Base-by-base conservation (phyloP, 2,888 invertebrate genomes). In the Prosopocoilus inquinatus region DNA sequence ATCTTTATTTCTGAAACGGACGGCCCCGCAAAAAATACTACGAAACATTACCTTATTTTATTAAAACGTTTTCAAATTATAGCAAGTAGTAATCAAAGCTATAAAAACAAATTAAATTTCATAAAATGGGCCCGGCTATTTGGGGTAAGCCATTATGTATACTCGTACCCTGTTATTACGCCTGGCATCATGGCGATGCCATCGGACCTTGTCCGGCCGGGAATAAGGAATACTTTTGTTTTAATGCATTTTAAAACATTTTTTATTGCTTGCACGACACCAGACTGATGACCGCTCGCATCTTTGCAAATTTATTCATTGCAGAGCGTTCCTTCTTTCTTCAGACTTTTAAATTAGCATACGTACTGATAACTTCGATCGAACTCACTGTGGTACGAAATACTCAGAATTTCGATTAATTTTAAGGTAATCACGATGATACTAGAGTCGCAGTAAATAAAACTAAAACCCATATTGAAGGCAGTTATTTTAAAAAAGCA, bases 71-170 rank as follows among this genome's bases (percentile, higher is more conserved):
- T 75, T 75, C 74, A 74, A 75, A 76, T 76, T 75, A 76, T 73
- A 72, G 74, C 74, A 66, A 75, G 72, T 68, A 67, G 76, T 77
- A 77, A 77, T 77, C 76, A 77, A 76, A 77, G 76, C 77, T 76
- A 77, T 77, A 77, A 77, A 77, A 77, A 77, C 76, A 77, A 77
- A 77, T 77, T 77, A 77, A 77, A 77, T 76, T 75, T 74, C 70
- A 68, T 75, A 75, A 75, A 76, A 76, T 73, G 74, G 76, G 72
- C 71, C 73, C 73, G 72, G 71, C 71, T 74, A 73, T 75, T 76
- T 75, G 73, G 75, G 75, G 73, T 71, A 74, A 73, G 74, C 77
- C 75, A 77, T 77, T 75, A 77, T 66, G 60, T 72, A 68, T 69
- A 68, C 68, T 70, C 70, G 70, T 71, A 76, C 75, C 76, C 76